Base-by-base conservation (phyloP, 2,113 vertebrate genomes). In the Scomber japonicus region DNA sequence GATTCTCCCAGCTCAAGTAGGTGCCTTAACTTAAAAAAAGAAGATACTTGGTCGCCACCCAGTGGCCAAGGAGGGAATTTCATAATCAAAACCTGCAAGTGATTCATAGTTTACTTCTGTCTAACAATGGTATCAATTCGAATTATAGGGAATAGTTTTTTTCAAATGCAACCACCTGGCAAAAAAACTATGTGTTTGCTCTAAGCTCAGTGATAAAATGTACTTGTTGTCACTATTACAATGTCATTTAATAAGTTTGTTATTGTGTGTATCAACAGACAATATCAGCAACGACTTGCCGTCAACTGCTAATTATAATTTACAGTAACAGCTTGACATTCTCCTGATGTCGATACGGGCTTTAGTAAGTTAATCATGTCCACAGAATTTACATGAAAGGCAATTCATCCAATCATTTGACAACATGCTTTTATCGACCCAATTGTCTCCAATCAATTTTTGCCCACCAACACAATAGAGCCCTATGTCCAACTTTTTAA, bases 41-140 rank as follows among this genome's bases (percentile, higher is more conserved):
- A 24, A 90, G 69, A 89, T 88, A 76, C 90, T 90, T 65, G 64
- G 61, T 85, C 92, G 92, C 95, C 95, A 53, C 81, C 93, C 30
- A 87, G 92, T 80, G 95, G 92, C 12, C 19, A 56, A 14, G 0
- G 0, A 19, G 9, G 0, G 15, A 11, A 77, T 21, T 21, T 48
- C 19, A 57, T 51, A 46, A 56, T 14, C 9, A 17, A 71, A 76
- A 21, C n/a, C n/a, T 75, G 5, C 9, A 74, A 30, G 24, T 49
- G 45, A 72, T 35, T 75, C 57, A 46, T 45, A 60, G 0, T 75
- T 80, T 61, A 46, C 30, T 55, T 5, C 9, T 13, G 30, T 11
- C 11, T 2, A 71, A 75, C n/a, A 67, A 56, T 12, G 19, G 24
- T 1, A 30, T 46, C n/a, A 31, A 17, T 57, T 69, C 16, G 15